Evolutionary conservation across 2,797 vertebrate species (phyloP).

Genomic region (Falco biarmicus): DNA sequence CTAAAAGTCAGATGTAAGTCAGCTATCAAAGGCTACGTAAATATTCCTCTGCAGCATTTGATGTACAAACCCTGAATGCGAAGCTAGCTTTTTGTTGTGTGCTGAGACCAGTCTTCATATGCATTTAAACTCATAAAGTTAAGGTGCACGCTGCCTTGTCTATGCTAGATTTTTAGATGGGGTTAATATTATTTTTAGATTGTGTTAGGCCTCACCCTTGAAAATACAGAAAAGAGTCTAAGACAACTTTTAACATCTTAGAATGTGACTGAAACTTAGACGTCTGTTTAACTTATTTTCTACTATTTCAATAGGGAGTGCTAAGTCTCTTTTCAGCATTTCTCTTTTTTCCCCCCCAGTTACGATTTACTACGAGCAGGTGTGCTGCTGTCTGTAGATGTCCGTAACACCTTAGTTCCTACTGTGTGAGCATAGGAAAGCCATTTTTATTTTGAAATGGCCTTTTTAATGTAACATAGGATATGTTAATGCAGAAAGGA

Average conservation of each 20-base stretch:
- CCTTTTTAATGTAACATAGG: neutral
- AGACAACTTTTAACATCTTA: neutral
- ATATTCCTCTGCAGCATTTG: neutral
- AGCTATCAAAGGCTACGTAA: neutral
- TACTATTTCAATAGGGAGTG: neutral
- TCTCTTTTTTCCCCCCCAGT: neutral
- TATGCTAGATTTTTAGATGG: neutral
- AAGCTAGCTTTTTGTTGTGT: neutral
- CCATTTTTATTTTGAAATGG: neutral
- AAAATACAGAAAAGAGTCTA: neutral
- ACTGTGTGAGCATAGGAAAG: neutral
- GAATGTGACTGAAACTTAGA: too few relatives aligned
- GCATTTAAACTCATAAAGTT: accelerated
- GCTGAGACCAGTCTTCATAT: neutral
- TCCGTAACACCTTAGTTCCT: neutral
- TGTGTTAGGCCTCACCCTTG: neutral
- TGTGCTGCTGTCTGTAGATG: neutral
- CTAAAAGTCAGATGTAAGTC: neutral
- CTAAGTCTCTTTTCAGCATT: neutral
- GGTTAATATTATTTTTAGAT: neutral
- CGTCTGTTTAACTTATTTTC: neutral
- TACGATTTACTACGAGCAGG: neutral
- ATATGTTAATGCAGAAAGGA: neutral
- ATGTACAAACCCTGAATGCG: neutral
- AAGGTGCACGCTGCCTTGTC: neutral